Base-by-base conservation (phyloP, 2,888 invertebrate genomes). In the Tachina lurida region DNA sequence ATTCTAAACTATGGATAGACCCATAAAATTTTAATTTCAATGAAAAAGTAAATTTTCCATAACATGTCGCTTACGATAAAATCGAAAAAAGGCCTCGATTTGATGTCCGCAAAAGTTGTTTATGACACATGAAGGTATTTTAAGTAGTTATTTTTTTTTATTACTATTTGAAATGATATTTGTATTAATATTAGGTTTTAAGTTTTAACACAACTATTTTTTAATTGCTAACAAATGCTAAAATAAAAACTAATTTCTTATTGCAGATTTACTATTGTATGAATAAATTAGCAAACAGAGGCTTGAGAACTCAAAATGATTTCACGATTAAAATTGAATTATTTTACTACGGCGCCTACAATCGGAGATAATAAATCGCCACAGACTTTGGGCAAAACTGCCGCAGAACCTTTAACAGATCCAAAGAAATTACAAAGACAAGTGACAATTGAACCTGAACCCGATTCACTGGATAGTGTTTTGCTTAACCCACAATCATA, bases 401-500 rank as follows among this genome's bases (percentile, higher is more conserved):
- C 15, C 3, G 17, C 63, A 10, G 76, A 76, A 15, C 71, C 62
- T 1, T 19, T 76, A n/a, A 49, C 65, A 31, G 62, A 89, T 75
- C 13, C 84, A 31, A 74, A 83, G 39, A 85, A 87, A 65, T 41
- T 83, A 10, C 49, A 88, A 17, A 89, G 91, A 41, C 91, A 91
- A 49, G 84, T 90, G 9, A 90, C 91, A n/a, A 91, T 93, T 19
- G 93, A 93, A 54, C 90, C 90, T 68, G 92, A 93, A 84, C 93
- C 93, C 19, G 92, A 93, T 67, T 93, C 93, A 3, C 87, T 93
- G 84, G 92, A 93, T 86, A 93, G 92, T 87, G 92, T 93, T 31
- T 91, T 93, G 67, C 91, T 92, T 63, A 92, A 93, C 90, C 93
- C 93, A 3, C 90, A 91, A 39, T 92, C 92, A 19, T 92, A 92